These are phyloP conservation scores for Chymomyza amoena DNA, from an alignment of 2,888 invertebrate species.

Conservation along the genomic window DNA sequence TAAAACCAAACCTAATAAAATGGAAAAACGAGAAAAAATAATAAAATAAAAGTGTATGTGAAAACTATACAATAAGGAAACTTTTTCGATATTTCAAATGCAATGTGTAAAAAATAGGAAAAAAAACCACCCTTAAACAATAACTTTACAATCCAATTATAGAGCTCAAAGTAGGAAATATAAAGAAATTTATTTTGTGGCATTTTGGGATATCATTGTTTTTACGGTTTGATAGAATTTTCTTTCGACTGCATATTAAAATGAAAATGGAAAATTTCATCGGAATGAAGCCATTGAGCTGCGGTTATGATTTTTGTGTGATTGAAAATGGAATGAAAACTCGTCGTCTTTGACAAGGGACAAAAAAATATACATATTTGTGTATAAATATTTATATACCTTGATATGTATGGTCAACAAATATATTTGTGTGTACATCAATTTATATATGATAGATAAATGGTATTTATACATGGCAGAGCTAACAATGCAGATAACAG, in stretches of 20 bases:
- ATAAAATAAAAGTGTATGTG: constrained; percentile 29
- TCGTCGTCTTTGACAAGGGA: constrained; percentile 31
- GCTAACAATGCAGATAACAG: too few relatives aligned
- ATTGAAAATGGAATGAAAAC: constrained; percentile 58
- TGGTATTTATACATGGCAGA: too few relatives aligned
- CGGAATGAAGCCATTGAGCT: constrained; percentile 3
- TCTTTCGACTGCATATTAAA: constrained; percentile 63
- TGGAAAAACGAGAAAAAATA: constrained; percentile 9
- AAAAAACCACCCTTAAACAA: constrained; percentile 43
- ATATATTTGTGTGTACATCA: too few relatives aligned
- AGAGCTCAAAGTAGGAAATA: not conserved
- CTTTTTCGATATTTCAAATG: constrained; percentile 64
- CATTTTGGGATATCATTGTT: constrained; percentile 11
- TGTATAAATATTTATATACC: too few relatives aligned
- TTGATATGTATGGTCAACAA: too few relatives aligned
- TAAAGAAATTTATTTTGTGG: not conserved
- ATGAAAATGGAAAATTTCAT: constrained; percentile 57
- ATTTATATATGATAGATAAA: too few relatives aligned
- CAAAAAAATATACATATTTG: not conserved
- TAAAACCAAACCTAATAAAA: not conserved
- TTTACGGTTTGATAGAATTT: constrained; percentile 21
- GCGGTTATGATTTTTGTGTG: constrained; percentile 30
- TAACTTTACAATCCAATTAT: constrained; percentile 66
- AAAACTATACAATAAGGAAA: constrained; percentile 34
- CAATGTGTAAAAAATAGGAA: constrained; percentile 26